Evolutionary conservation across 2,888 invertebrate genomes (phyloP).

Genomic region (Oegoconia quadripuncta): DNA sequence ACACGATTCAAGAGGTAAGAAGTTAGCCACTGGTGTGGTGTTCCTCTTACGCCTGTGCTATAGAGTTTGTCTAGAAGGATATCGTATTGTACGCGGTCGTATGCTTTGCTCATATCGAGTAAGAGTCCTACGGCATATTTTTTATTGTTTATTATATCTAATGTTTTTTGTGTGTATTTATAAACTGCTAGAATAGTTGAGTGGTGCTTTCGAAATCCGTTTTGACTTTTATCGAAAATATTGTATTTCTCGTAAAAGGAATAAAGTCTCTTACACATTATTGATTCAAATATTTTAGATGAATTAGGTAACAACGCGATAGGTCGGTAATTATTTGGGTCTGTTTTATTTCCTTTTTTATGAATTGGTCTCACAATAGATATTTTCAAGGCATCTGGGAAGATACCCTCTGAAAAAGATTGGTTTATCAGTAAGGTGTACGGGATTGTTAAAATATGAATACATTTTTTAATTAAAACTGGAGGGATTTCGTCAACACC

Average conservation of each 20-base stretch:
- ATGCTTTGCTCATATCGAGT: conserved; percentile 24
- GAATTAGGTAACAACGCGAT: conserved; percentile 13
- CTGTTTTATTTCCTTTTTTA: conserved; percentile 10
- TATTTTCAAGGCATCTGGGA: conserved; percentile 12
- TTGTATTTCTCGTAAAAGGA: conserved; percentile 17
- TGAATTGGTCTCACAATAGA: conserved; percentile 8
- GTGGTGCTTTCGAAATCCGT: conserved; percentile 15
- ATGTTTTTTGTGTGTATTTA: conserved; percentile 3
- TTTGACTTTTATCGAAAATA: conserved; percentile 14
- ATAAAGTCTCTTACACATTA: conserved; percentile 13
- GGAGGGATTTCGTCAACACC: conserved; percentile 13
- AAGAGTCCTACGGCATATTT: conserved; percentile 18
- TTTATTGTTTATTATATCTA: conserved; percentile 10
- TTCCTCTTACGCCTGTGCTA: conserved; percentile 18
- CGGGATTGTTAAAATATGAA: conserved; percentile 1
- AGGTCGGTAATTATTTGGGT: conserved; percentile 14
- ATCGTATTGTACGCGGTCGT: conserved; percentile 19
- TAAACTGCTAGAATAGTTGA: conserved; percentile 14
- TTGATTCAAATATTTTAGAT: conserved; percentile 16
- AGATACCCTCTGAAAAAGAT: conserved; percentile 11
- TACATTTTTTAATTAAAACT: conserved; percentile 4
- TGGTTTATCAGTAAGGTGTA: conserved; percentile 17
- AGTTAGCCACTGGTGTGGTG: conserved; percentile 13
- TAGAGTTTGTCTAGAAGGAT: conserved; percentile 16
- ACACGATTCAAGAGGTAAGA: conserved; percentile 15